Base-by-base conservation (phyloP, 2,888 invertebrate genomes). In the Cecidostiba fungosa region DNA sequence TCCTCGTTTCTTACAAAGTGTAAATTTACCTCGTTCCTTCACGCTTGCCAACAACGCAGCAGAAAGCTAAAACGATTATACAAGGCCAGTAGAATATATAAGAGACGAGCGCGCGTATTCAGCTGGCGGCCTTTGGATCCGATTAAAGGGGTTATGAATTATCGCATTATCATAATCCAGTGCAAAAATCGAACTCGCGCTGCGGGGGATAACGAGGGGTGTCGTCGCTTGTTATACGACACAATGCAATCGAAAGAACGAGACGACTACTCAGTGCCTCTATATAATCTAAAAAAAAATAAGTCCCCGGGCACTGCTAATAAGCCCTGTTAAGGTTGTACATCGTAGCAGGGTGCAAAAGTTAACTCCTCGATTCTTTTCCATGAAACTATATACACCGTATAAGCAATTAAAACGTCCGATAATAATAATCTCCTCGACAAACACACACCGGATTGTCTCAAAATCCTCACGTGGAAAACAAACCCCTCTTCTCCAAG, bases 111-210 rank as follows among this genome's bases (percentile, higher is more conserved):
- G 16, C 8, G 54, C 10, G 4, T 59, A 59, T 59, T 59, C 54
- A 59, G 54, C 54, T 59, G 54, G n/a, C 66, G 54, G n/a, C 66
- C 78, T 73, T 70, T 47, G 78, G 59, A 86, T 86, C 84, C 84
- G 86, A 86, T 86, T 86, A 86, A 74, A 74, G 54, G 86, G 82
- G 59, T 84, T 76, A 79, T 82, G 84, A 86, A 84, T 82, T 84
- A 86, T 76, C 70, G 86, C 69, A 86, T 86, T 86, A 86, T 84
- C 81, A 82, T 86, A 82, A 86, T 82, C 81, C 84, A 62, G 54
- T 59, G 72, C 4, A 66, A 80, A 81, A 84, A 84, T 73, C 66
- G 69, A 81, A 23, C 36, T 62, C 78, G 19, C 62, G 43, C 83
- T 77, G 82, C 79, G 47, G 85, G 47, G 85, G 79, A 83, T 73